Evolutionary conservation across 2,888 invertebrate species (phyloP), one percentile per base, ranked within the genome.

Genomic region (Sepioteuthis lessoniana): DNA sequence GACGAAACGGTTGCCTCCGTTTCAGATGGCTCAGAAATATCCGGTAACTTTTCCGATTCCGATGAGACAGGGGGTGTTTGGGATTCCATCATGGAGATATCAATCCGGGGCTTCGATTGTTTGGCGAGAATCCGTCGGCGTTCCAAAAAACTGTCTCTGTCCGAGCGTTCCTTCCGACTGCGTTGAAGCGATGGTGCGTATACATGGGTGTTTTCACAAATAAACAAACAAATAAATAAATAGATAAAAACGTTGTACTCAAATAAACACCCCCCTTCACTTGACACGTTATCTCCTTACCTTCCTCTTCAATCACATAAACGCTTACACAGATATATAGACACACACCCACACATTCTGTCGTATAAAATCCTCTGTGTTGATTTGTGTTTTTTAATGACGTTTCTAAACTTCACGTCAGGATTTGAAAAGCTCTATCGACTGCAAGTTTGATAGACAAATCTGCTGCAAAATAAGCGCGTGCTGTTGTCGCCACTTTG

Each of bases 41-140:
- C 76, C 76, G 76, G n/a, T 76, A 76, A 76, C 16, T 76, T 76
- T 76, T 76, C n/a, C 76, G 76, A n/a, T n/a, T 76, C 76, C 76
- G n/a, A 76, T 35, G n/a, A 76, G n/a, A n/a, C n/a, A 16, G 13
- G 10, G 21, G n/a, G n/a, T 76, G 76, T 76, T 76, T 7, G 10
- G 3, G 76, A 76, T 76, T 35, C 76, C 76, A 76, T 76, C n/a
- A 76, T 76, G n/a, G n/a, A 16, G n/a, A 76, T 76, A 21, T 35
- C n/a, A n/a, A 21, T 10, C 13, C 76, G 76, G 76, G n/a, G n/a
- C 16, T 76, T 76, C 3, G 76, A 3, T 76, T n/a, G 1, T 76
- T n/a, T 13, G n/a, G 21, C n/a, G 76, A 76, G n/a, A 76, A 35
- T n/a, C 76, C 16, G n/a, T 35, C n/a, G 8, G 76, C n/a, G 76